Percentiles rank a stretch among this genome's conserved stretches.
phyloP scores from a whole-genome alignment of 2,797 vertebrate species.

The Hippocampus kuda region DNA sequence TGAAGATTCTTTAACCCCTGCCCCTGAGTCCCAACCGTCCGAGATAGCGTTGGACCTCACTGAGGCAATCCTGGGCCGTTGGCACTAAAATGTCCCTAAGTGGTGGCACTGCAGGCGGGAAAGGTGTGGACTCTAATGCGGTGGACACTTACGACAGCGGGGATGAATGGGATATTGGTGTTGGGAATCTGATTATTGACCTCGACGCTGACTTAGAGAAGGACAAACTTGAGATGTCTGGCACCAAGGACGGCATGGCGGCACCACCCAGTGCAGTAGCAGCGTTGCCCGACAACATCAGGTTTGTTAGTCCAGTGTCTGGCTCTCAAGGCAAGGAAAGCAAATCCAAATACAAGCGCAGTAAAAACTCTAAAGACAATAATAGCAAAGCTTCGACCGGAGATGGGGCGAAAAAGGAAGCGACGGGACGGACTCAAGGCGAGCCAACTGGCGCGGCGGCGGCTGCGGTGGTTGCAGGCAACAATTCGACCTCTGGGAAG shows the following conservation, averaged over 20 bases:
- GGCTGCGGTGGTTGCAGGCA: conserved; percentile 61
- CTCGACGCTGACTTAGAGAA: conserved; percentile 99
- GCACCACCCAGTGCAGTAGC: conserved; percentile 87
- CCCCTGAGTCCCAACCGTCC: conserved; percentile 66
- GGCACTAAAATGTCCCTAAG: conserved; percentile 99
- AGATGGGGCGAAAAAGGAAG: conserved; percentile 89
- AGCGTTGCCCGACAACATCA: conserved; percentile 93
- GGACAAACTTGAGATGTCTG: conserved; percentile 99
- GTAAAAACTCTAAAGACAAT: conserved; percentile 97
- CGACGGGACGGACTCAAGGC: conserved; percentile 78
- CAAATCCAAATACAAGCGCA: conserved; percentile 99
- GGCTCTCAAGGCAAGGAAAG: conserved; percentile 95
- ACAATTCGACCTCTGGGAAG: conserved; percentile 71
- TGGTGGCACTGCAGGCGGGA: conserved; percentile 99
- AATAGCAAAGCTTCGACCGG: conserved; percentile 77
- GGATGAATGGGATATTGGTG: conserved; percentile 99
- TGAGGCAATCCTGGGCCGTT: conserved; percentile 81
- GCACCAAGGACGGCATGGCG: conserved; percentile 91
- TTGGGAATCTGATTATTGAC: conserved; percentile 99
- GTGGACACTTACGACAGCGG: conserved; percentile 99
- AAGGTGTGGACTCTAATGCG: conserved; percentile 99
- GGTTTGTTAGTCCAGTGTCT: conserved; percentile 96
- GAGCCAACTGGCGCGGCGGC: conserved; percentile 72
- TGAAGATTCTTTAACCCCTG: conserved; percentile 66
- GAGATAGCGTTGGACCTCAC: conserved; percentile 71